Evolutionary conservation across 2,797 vertebrate genomes (phyloP).

Genomic region (Labroides dimidiatus): DNA sequence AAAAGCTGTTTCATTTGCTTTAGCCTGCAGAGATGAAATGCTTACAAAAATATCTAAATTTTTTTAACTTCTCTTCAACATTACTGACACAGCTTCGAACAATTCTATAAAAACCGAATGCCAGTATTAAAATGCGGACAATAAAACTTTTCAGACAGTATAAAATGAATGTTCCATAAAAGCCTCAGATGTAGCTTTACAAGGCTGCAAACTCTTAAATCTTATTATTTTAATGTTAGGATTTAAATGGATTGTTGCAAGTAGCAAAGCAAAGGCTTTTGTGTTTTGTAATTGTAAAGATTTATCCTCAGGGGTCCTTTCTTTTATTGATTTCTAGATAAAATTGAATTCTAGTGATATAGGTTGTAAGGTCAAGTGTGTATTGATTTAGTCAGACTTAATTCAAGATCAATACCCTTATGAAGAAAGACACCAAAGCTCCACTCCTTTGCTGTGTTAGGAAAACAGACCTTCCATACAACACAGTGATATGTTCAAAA

Average conservation of each 20-base stretch:
- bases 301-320: no score
- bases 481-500: no score
- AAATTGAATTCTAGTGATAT: not conserved
- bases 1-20: slow-evolving; percentile 3
- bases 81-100: not conserved
- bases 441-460: not conserved
- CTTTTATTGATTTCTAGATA: not conserved
- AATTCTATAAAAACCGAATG: not conserved
- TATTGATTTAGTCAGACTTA: not conserved
- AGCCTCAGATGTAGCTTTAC: no score
- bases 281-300: not conserved
- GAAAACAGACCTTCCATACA: no score
- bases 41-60: not conserved
- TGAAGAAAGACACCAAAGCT: not conserved
- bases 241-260: not conserved
- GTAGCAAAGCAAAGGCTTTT: not conserved
- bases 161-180: no score
- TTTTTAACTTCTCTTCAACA: not conserved
- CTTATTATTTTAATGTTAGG: not conserved
- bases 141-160: no score
- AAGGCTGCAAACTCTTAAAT: not conserved
- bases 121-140: not conserved
- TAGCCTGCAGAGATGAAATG: not conserved
- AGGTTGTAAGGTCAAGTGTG: not conserved
- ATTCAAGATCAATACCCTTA: not conserved